Evolutionary conservation across 2,797 vertebrate species (phyloP).

Genomic region (Cryptoblepharus egeriae): DNA sequence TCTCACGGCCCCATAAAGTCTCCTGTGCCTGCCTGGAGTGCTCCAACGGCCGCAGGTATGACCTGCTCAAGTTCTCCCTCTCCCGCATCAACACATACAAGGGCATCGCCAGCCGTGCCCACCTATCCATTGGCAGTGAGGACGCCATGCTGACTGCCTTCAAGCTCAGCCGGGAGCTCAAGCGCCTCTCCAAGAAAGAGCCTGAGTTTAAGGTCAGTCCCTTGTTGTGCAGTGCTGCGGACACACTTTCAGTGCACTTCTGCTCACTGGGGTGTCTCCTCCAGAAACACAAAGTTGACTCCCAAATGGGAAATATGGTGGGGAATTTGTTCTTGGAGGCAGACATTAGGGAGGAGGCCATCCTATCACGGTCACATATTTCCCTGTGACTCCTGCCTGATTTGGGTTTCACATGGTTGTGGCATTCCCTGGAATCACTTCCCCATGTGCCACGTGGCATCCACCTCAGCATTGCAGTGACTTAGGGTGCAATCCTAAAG

Average conservation of each 20-base stretch:
- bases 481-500: too few relatives aligned
- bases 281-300: not conserved
- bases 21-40: constrained; percentile 91
- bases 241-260: not conserved
- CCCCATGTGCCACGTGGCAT: too few relatives aligned
- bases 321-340: not conserved
- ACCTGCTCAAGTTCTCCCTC: constrained; percentile 92
- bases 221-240: fast-evolving
- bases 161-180: constrained; percentile 87
- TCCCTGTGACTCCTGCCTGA: not conserved
- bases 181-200: constrained; percentile 87
- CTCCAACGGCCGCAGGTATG: constrained; percentile 87
- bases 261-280: too few relatives aligned
- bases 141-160: constrained; percentile 91
- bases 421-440: not conserved
- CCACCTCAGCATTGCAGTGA: too few relatives aligned
- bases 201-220: constrained; percentile 90
- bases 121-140: constrained; percentile 87
- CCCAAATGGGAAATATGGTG: not conserved
- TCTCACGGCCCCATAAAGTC: constrained; percentile 87
- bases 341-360: not conserved
- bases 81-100: constrained; percentile 94
- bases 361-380: too few relatives aligned
- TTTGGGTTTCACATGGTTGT: not conserved
- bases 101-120: constrained; percentile 89